Base-by-base conservation (phyloP, 1,140 invertebrate genomes). In the Listronotus bonariensis region DNA sequence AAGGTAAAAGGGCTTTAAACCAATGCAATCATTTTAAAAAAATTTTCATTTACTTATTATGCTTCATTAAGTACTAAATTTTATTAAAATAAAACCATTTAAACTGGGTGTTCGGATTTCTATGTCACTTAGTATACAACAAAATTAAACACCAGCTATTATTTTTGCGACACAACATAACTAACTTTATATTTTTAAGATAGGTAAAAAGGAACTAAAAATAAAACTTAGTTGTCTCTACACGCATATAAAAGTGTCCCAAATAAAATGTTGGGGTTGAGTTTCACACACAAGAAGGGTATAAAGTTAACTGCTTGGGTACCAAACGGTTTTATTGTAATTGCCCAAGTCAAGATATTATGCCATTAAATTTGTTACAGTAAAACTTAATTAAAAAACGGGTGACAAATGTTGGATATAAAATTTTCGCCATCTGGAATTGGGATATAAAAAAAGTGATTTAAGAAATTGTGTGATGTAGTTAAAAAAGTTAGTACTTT, bases 241-340 rank as follows among this genome's bases (percentile, higher is more conserved):
- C 41, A 32, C 26, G 31, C 41, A 34, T 20, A 57, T 46, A 57
- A 46, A 57, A 45, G 31, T 53, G 51, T 38, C 51, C 51, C n/a
- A 10, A 15, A 53, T 12, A 34, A 53, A 53, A 53, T 36, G 51
- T 51, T 51, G 57, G 45, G 57, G 45, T 60, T 51, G 34, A 45
- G 34, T 60, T 60, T 51, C 51, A 60, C 57, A 60, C 49, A 60
- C 46, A 17, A 41, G 46, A 36, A 18, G 26, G 26, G 14, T 45
- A 60, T 60, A 60, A 60, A 60, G 18, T 51, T 49, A 45, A 60
- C 49, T 51, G 26, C 46, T n/a, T 18, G 17, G 45, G 57, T n/a
- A 60, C 26, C 31, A 15, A 41, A 51, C 49, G 57, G 57, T 60
- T 60, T 60, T 60, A 60, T 41, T 60, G 57, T 51, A 60, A 60